Conservation (phyloP, 1,140 invertebrate genomes). For the Frieseomelitta varia region DNA sequence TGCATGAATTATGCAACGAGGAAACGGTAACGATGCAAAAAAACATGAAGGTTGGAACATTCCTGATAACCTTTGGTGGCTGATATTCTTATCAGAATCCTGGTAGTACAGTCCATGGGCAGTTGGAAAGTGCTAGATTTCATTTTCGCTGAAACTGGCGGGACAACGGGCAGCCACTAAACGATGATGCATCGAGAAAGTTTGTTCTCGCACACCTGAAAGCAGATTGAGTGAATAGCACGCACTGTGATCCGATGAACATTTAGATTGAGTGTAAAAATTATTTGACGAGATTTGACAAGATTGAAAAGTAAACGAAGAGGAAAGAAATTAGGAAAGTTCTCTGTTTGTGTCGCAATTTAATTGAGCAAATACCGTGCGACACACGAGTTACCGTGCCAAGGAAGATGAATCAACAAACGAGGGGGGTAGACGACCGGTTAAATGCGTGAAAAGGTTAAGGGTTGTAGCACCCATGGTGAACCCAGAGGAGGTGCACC, state of each 20-base stretch:
- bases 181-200: constrained; percentile 2
- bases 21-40: too few species aligned
- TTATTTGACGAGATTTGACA: too few species aligned
- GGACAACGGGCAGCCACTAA: neutral
- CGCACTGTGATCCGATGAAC: neutral
- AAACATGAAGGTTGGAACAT: neutral
- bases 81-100: neutral
- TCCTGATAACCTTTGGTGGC: neutral
- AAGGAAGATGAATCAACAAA: neutral
- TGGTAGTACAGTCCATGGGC: too few species aligned
- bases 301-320: neutral
- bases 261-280: too few species aligned
- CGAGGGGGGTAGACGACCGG: constrained; percentile 35
- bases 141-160: neutral
- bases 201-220: neutral
- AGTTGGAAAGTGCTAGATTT: neutral
- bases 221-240: neutral
- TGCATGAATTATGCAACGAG: neutral
- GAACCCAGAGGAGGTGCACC: constrained; percentile 41
- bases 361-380: neutral
- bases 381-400: too few species aligned
- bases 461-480: constrained; percentile 56
- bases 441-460: constrained; percentile 54
- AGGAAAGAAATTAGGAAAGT: neutral
- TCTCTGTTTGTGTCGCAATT: neutral